Evolutionary conservation across 2,113 vertebrate species (phyloP).

Genomic region (Probosciger aterrimus): DNA sequence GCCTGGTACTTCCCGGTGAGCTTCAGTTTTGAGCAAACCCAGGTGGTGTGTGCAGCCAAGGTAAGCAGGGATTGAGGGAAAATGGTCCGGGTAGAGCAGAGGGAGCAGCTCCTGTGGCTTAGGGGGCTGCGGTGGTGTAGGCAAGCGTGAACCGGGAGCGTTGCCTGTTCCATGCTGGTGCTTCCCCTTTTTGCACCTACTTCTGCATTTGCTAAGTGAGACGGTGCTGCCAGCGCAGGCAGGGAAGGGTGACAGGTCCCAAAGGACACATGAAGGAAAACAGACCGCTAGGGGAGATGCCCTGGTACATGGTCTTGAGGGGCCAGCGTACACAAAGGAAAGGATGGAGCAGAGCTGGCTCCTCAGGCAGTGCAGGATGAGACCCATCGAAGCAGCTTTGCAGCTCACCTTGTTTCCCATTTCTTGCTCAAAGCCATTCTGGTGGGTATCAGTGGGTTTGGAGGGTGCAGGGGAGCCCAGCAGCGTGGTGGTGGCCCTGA

Average conservation of each 20-base stretch:
- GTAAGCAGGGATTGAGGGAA: conserved; percentile 32
- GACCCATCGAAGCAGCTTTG: neutral
- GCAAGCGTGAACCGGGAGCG: rapidly evolving
- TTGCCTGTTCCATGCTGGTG: neutral
- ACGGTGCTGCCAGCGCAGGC: rapidly evolving
- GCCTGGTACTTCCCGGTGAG: conserved; percentile 71
- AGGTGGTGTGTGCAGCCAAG: conserved; percentile 71
- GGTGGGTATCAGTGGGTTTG: neutral
- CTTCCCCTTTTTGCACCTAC: neutral
- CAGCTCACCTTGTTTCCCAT: neutral
- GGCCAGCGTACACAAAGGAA: rapidly evolving
- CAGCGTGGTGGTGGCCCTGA: rapidly evolving
- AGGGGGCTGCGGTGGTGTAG: neutral
- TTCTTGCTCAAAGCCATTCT: neutral
- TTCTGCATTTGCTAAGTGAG: neutral
- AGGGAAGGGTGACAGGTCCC: neutral
- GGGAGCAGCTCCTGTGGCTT: neutral
- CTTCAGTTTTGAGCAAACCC: conserved; percentile 22
- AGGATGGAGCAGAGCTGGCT: neutral
- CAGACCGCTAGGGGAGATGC: rapidly evolving
- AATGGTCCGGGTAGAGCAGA: rapidly evolving
- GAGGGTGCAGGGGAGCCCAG: neutral
- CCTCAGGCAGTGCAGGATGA: neutral
- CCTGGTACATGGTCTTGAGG: neutral
- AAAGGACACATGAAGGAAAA: neutral